Evolutionary conservation across 1,140 invertebrate genomes (phyloP).

Genomic region (Harlomillsia oculata): DNA sequence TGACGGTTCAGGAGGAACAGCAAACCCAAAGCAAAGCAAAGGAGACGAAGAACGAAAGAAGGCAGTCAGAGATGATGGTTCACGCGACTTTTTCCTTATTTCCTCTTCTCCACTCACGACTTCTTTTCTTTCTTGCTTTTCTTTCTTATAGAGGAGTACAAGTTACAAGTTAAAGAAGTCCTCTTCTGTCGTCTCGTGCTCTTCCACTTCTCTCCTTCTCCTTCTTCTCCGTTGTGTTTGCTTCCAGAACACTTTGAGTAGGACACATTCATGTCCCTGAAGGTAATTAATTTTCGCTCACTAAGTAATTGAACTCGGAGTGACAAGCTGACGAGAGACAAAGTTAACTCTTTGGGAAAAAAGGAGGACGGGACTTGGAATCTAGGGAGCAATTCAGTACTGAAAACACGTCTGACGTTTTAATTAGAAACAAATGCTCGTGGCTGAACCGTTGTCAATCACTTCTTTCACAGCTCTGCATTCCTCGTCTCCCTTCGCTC

Average conservation of each 20-base stretch:
- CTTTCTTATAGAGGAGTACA: neutral
- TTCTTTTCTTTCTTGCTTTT: no score
- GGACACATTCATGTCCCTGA: no score
- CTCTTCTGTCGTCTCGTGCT: constrained; percentile 12
- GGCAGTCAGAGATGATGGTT: constrained; percentile 15
- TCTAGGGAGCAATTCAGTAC: constrained; percentile 29
- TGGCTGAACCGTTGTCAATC: constrained; percentile 32
- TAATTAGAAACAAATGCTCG: constrained; percentile 37
- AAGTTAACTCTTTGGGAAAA: constrained; percentile 29
- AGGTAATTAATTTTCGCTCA: constrained; percentile 37
- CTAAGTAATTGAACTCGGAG: constrained; percentile 35
- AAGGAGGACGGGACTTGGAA: constrained; percentile 13
- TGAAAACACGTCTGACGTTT: constrained; percentile 35
- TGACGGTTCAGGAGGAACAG: constrained; percentile 7
- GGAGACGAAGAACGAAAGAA: neutral
- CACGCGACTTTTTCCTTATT: constrained; percentile 10
- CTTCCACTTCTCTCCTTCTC: constrained; percentile 27
- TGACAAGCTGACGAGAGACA: constrained; percentile 35
- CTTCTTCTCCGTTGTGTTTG: no score
- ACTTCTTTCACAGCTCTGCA: constrained; percentile 27
- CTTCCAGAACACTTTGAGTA: no score
- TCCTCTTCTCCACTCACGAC: constrained; percentile 17
- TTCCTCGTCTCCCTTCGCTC: constrained; percentile 11
- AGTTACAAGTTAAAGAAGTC: no score
- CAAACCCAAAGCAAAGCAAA: neutral